phyloP scores from a whole-genome alignment of 2,113 vertebrate genomes.

The Sialia sialis region DNA sequence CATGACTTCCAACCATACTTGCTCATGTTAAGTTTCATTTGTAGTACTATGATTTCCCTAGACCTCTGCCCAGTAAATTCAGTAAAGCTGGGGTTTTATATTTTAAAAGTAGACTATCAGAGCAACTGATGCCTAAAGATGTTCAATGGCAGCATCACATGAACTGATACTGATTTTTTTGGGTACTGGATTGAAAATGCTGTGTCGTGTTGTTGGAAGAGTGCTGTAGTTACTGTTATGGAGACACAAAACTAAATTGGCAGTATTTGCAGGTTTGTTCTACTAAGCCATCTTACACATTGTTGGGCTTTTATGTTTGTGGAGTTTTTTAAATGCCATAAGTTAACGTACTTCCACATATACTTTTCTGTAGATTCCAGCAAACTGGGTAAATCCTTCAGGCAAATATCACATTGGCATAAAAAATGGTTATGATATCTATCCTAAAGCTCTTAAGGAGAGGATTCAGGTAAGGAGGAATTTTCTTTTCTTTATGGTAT shows the following conservation, averaged over 20 bases:
- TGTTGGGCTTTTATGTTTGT: neutral
- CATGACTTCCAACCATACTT: neutral
- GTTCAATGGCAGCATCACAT: neutral
- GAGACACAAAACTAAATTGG: neutral
- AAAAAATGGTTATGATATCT: slow-evolving; percentile 98
- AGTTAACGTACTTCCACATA: neutral
- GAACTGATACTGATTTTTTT: neutral
- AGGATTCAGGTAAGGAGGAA: slow-evolving; percentile 87
- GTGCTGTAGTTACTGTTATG: neutral
- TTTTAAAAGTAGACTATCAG: neutral
- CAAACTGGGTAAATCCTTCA: slow-evolving; percentile 89
- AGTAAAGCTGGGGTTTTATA: neutral
- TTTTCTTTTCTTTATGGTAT: neutral
- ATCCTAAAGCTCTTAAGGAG: slow-evolving; percentile 96
- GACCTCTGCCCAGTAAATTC: neutral
- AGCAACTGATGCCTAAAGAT: neutral
- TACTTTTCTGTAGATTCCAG: slow-evolving; percentile 79
- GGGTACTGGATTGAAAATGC: neutral
- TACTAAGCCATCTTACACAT: neutral
- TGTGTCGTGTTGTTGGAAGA: neutral
- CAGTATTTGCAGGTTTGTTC: neutral
- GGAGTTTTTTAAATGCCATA: neutral
- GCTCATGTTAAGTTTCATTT: neutral
- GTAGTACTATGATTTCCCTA: neutral
- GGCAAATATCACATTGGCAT: slow-evolving; percentile 93